phyloP scores from a whole-genome alignment of 2,888 invertebrate genomes.

The Peribatodes rhomboidaria region DNA sequence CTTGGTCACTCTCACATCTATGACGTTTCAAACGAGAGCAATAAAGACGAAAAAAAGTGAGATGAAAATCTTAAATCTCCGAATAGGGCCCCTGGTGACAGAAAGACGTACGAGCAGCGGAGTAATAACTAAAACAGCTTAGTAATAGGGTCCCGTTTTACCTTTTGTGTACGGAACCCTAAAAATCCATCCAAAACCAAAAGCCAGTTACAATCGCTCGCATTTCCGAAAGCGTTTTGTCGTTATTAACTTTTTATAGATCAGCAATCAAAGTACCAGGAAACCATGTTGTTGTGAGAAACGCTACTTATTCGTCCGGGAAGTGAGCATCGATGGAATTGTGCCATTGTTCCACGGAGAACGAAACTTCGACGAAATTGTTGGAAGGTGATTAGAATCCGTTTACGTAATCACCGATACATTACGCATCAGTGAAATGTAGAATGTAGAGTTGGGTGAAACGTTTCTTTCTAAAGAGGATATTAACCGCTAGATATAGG shows the following conservation, averaged over 20 bases:
- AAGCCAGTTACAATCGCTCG: background rate
- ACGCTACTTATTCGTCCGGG: slow-evolving; percentile 43
- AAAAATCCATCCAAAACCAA: slow-evolving; percentile 1
- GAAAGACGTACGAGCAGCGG: too few species aligned
- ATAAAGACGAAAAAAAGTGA: too few species aligned
- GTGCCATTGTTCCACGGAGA: slow-evolving; percentile 42
- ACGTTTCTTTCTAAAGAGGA: too few species aligned
- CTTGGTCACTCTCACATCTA: too few species aligned
- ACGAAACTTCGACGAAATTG: slow-evolving; percentile 39
- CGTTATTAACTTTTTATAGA: slow-evolving; percentile 40
- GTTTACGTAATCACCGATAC: slow-evolving; percentile 6
- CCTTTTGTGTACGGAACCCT: too few species aligned
- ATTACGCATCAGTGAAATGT: background rate
- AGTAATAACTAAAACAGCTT: too few species aligned
- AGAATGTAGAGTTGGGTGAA: background rate
- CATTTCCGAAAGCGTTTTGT: slow-evolving; percentile 40
- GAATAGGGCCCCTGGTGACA: too few species aligned
- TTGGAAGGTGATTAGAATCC: slow-evolving; percentile 24
- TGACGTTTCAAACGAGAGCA: too few species aligned
- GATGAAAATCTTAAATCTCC: too few species aligned
- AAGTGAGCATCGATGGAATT: slow-evolving; percentile 36
- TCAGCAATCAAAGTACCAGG: slow-evolving; percentile 44
- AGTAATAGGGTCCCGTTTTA: too few species aligned
- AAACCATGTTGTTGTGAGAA: slow-evolving; percentile 45
- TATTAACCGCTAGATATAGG: too few species aligned